Evolutionary conservation across 1,140 invertebrate genomes (phyloP), one percentile per base, ranked within the genome.

Genomic region (Brevipalpus yothersi): DNA sequence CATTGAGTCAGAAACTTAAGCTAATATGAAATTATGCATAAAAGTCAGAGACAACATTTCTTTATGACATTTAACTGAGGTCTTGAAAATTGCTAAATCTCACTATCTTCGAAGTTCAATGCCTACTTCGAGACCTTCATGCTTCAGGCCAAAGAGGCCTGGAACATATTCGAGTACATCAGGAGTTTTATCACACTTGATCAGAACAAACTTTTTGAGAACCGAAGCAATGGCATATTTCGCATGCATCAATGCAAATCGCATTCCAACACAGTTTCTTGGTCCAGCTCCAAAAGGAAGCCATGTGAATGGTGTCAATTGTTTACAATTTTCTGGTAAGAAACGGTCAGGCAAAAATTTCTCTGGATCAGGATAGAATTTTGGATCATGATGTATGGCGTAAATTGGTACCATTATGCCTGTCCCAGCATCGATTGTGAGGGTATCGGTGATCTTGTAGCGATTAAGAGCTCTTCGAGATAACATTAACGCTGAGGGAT

Each of bases 241-340:
- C 1, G 59, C 11, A 2, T 68, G 81, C 69, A 77, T 88, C 63
- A 86, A 83, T 1, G 80, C 76, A 62, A 79, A 81, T 60, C 72
- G 13, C 62, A 68, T 69, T 0, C 79, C 80, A 60, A 82, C 78
- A 65, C 80, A 85, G 66, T 82, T 83, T 61, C 82, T 74, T 2
- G 78, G 77, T 2, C 82, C 82, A 51, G 79, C 81, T 65, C 80
- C 82, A 68, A 84, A 84, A 10, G 81, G 81, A 19, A 83, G 75
- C 63, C 79, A 84, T 2, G 78, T 72, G 64, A 75, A 81, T 1
- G 78, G 77, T 68, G 66, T 87, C 17, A 59, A 15, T 2, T 11
- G 11, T 11, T 60, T 5, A 45, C 53, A 39, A 49, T 60, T 60
- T 2, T 60, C 59, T 12, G 39, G 39, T 19, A 60, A 5, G 41